Conservation (phyloP, 2,888 invertebrate species). For the Clostera curtula region DNA sequence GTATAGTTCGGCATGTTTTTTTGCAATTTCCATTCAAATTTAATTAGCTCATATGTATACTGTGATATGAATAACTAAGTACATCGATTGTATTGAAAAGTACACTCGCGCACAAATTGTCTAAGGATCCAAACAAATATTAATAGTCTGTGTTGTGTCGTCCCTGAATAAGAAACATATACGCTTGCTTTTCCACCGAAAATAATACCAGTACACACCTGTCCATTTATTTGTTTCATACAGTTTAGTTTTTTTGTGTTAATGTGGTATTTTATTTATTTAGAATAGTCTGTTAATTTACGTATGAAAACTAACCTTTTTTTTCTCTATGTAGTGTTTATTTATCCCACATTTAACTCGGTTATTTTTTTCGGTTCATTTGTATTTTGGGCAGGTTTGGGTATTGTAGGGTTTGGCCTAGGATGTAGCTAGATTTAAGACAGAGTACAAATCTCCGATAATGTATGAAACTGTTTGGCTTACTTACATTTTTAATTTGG, state of each 20-base stretch:
- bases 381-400: constrained; percentile 73
- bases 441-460: constrained; percentile 73
- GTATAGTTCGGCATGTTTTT: too few relatives aligned
- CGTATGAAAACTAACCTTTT: constrained; percentile 55
- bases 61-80: too few relatives aligned
- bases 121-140: constrained; percentile 22
- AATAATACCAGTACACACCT: constrained; percentile 45
- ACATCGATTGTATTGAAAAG: constrained; percentile 1
- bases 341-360: constrained; percentile 46
- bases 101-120: constrained; percentile 25
- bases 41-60: too few relatives aligned
- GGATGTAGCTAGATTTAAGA: constrained; percentile 73
- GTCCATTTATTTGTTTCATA: constrained; percentile 34
- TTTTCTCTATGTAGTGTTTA: constrained; percentile 49
- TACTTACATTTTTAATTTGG: constrained; percentile 70
- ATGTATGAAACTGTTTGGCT: constrained; percentile 68
- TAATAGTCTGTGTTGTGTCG: constrained; percentile 62
- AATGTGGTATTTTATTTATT: constrained; percentile 52
- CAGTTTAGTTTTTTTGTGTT: constrained; percentile 43
- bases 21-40: too few relatives aligned
- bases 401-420: constrained; percentile 75
- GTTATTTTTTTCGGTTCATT: constrained; percentile 47
- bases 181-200: constrained; percentile 46
- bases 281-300: constrained; percentile 59
- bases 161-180: constrained; percentile 45